Evolutionary conservation across 1,140 invertebrate species (phyloP), one percentile per base, ranked within the genome.

Genomic region (Ceratitis capitata): DNA sequence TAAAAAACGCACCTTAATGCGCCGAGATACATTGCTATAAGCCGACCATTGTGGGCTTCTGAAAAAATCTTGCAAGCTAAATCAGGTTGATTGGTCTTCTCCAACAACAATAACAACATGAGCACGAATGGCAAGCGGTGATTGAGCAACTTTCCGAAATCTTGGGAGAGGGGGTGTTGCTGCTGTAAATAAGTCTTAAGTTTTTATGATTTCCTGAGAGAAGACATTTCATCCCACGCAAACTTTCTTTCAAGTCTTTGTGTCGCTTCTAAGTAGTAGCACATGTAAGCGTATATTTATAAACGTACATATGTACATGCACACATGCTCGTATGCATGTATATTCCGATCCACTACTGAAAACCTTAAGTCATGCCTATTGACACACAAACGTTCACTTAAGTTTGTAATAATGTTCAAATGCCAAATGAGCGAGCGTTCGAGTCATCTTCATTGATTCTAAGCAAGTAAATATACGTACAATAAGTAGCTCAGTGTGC

Each of bases 401-500:
- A 61, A 29, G 26, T 78, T 42, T n/a, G 10, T 10, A 12, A n/a
- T 45, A 78, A 78, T 78, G 39, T 39, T 78, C 45, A 26, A 19
- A 56, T 7, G 51, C 35, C 39, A 78, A 78, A 78, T 47, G 45
- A 45, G 69, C 69, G 69, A n/a, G n/a, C n/a, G n/a, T n/a, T n/a
- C n/a, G n/a, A 78, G 69, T 78, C 69, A 78, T 78, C 39, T 78
- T 78, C 69, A 78, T 47, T 45, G 69, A 45, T 78, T 45, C 23
- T 23, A 78, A 47, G 69, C 32, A 78, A n/a, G n/a, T n/a, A n/a
- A n/a, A n/a, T n/a, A n/a, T n/a, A 56, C 51, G 39, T 32, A 64
- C 69, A 78, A n/a, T n/a, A n/a, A n/a, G n/a, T n/a, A n/a, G n/a
- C n/a, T n/a, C n/a, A 47, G 42, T 78, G 69, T 47, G 39, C 12